These are phyloP conservation scores for Eupithecia vulgata DNA, from an alignment of 2,888 invertebrate genomes.

Conservation along the genomic window DNA sequence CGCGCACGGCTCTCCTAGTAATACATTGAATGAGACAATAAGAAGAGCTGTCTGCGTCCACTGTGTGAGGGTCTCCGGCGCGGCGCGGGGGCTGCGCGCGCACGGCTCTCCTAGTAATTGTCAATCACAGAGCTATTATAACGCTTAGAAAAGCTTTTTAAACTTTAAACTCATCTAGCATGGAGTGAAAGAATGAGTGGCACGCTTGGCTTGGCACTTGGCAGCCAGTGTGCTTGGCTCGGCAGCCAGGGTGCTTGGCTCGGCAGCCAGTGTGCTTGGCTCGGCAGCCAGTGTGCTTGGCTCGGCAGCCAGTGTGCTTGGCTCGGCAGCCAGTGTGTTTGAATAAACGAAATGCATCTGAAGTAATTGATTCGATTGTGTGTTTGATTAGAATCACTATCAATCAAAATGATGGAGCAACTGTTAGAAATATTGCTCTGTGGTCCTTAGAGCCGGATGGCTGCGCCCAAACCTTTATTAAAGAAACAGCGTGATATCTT, in stretches of 20 bases:
- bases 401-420: conserved; percentile 18
- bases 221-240: conserved; percentile 18
- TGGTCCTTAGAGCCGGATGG: conserved; percentile 8
- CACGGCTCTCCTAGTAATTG: not conserved
- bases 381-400: conserved; percentile 27
- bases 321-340: conserved; percentile 17
- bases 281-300: conserved; percentile 18
- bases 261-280: conserved; percentile 18
- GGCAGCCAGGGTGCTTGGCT: too few species aligned
- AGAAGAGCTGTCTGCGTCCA: conserved; percentile 32
- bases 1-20: conserved; percentile 32
- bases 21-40: conserved; percentile 56
- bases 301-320: conserved; percentile 2
- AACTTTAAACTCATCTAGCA: not conserved
- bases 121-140: conserved; percentile 8
- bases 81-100: not conserved
- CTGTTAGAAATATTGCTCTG: not conserved
- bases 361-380: conserved; percentile 30
- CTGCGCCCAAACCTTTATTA: not conserved
- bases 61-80: conserved; percentile 5
- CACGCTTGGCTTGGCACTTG: conserved; percentile 7
- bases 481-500: conserved; percentile 6
- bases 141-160: conserved; percentile 4
- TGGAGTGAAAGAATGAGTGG: conserved; percentile 3
- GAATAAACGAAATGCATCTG: conserved; percentile 14